These are phyloP conservation scores for Oryzias javanicus DNA, from an alignment of 2,113 vertebrate species.

Conservation along the genomic window DNA sequence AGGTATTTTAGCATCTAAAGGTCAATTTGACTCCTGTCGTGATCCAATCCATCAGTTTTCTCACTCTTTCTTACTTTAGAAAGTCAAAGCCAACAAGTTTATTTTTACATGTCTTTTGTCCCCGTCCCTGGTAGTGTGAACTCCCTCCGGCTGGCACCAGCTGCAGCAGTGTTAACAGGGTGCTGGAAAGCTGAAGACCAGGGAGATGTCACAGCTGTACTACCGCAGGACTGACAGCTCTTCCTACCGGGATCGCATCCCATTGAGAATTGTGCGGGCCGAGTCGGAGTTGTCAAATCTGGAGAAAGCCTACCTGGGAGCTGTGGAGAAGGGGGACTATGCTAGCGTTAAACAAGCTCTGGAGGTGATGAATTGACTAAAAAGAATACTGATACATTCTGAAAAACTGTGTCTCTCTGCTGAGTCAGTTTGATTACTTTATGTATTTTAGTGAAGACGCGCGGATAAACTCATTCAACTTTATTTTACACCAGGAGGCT, in stretches of 20 bases:
- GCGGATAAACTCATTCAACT: not conserved
- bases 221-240: conserved; percentile 89
- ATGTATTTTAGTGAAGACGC: not conserved
- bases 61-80: not conserved
- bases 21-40: not conserved
- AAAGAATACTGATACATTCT: not conserved
- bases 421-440: not conserved
- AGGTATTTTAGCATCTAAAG: no score
- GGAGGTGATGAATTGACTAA: conserved; percentile 64
- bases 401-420: no score
- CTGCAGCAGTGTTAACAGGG: conserved; percentile 46
- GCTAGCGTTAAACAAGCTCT: conserved; percentile 94
- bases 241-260: conserved; percentile 93
- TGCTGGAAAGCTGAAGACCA: conserved; percentile 49
- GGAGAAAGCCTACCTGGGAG: conserved; percentile 92
- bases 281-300: conserved; percentile 92
- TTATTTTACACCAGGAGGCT: conserved; percentile 77
- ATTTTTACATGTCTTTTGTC: conserved; percentile 28
- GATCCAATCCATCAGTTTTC: not conserved
- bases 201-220: conserved; percentile 94
- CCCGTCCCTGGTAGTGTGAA: conserved; percentile 58
- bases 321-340: conserved; percentile 96
- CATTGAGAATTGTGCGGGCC: conserved; percentile 91
- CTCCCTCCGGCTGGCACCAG: conserved; percentile 71
- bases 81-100: conserved; percentile 4